Evolutionary conservation across 1,140 invertebrate genomes (phyloP).

Genomic region (Musca domestica): DNA sequence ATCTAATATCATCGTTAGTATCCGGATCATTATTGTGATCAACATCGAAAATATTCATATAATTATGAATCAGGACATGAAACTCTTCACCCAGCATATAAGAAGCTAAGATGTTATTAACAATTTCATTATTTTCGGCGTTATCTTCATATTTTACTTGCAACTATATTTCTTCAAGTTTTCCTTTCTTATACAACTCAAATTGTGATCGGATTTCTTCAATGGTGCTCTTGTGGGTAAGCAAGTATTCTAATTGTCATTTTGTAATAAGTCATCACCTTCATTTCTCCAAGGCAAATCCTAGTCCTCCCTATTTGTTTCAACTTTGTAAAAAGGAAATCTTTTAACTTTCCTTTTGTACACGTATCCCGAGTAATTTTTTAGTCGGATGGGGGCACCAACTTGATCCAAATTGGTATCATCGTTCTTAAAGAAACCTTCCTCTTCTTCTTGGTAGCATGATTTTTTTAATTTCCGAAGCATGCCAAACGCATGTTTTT

Average conservation of each 20-base stretch:
- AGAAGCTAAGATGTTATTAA: background rate
- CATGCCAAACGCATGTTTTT: constrained; percentile 11
- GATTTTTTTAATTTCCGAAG: background rate
- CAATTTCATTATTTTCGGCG: background rate
- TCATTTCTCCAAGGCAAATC: constrained; percentile 8
- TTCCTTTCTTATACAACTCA: background rate
- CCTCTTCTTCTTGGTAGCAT: background rate
- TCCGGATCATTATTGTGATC: no score
- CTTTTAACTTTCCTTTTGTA: constrained; percentile 8
- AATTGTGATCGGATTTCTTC: background rate
- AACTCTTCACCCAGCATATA: background rate
- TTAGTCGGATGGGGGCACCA: background rate
- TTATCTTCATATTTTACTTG: background rate
- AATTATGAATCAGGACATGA: no score
- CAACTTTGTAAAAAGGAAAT: background rate
- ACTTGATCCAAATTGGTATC: background rate
- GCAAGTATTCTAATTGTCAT: constrained; percentile 3
- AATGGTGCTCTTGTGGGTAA: background rate
- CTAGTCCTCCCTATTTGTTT: background rate
- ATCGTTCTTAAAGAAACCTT: background rate
- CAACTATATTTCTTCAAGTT: background rate
- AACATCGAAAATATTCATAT: no score
- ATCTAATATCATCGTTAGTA: no score
- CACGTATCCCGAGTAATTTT: constrained; percentile 7
- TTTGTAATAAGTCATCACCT: background rate